Evolutionary conservation across 2,113 vertebrate genomes (phyloP), one percentile per base, ranked within the genome.

Genomic region (Coptodon bakossiorum): DNA sequence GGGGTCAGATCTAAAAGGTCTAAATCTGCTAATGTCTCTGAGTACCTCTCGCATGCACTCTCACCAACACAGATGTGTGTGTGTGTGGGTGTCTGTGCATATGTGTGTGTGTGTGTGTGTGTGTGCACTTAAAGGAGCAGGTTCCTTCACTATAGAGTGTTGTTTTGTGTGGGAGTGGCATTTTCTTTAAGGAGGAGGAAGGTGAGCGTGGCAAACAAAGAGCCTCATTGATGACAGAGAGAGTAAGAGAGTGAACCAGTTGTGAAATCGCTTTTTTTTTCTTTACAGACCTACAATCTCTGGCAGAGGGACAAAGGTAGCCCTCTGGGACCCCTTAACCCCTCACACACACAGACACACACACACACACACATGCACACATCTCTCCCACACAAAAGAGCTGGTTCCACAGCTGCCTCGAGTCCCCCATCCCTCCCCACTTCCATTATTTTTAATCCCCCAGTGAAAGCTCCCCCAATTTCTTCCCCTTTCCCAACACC

Each of bases 401-500:
- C 82, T 91, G 92, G 92, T 89, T 94, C 92, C 92, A 93, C 96
- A 96, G 96, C 96, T 96, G 96, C 95, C 96, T 88, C 68, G 13
- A 53, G 16, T 61, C 88, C 92, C 91, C 91, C 91, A 19, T 68
- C 86, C 91, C 82, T 81, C 84, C 91, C 91, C 73, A 22, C 73
- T 88, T 89, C 92, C 90, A 93, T 94, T 95, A 95, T 95, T 94
- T 91, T 88, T 95, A 96, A 96, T 96, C 94, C 93, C 92, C 86
- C 89, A 95, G 94, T 95, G 95, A 96, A 96, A 95, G 94, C 93
- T 89, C 86, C 61, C 82, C 22, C 36, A 83, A 84, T 91, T 86
- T 76, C 90, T 86, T 81, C 87, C 38, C 54, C 16, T 79, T 83
- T 73, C 81, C 52, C 66, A 56, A 83, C 81, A 82, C 86, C 81